Conservation (phyloP, 2,113 vertebrate genomes). For the Pantherophis guttatus region DNA sequence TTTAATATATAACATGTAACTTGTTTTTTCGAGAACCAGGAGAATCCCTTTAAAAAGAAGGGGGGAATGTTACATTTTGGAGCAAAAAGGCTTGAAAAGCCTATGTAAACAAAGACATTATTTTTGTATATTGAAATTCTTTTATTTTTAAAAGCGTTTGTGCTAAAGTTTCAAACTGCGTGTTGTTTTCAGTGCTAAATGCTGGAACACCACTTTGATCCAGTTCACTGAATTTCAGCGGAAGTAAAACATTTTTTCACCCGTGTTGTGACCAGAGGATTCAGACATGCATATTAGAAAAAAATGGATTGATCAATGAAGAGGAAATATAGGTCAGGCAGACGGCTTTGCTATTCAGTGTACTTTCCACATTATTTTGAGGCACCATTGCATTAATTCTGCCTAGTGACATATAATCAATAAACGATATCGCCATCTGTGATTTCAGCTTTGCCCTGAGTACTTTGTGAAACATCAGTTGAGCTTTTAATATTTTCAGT, state of each 20-base stretch:
- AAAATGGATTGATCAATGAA: not conserved
- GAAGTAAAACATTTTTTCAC: not conserved
- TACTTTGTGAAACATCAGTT: not conserved
- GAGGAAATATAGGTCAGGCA: not conserved
- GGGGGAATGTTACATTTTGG: not conserved
- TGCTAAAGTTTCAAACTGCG: not conserved
- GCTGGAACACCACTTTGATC: not conserved
- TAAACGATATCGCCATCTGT: not conserved
- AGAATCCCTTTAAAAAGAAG: not conserved
- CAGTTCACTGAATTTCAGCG: not conserved
- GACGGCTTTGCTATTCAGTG: not conserved
- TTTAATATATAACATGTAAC: not conserved
- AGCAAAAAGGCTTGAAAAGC: not conserved
- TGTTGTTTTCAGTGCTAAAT: not conserved
- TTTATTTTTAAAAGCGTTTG: not conserved
- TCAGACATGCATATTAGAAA: not conserved
- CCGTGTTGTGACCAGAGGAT: not conserved
- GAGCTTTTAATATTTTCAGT: not conserved
- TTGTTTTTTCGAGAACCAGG: not conserved
- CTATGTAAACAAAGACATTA: constrained; percentile 4
- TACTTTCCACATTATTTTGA: not conserved
- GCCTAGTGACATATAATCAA: not conserved
- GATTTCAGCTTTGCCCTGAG: not conserved
- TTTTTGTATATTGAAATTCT: not conserved
- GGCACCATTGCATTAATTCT: not conserved